phyloP scores from a whole-genome alignment of 2,888 invertebrate genomes.

The Pammene fasciana region DNA sequence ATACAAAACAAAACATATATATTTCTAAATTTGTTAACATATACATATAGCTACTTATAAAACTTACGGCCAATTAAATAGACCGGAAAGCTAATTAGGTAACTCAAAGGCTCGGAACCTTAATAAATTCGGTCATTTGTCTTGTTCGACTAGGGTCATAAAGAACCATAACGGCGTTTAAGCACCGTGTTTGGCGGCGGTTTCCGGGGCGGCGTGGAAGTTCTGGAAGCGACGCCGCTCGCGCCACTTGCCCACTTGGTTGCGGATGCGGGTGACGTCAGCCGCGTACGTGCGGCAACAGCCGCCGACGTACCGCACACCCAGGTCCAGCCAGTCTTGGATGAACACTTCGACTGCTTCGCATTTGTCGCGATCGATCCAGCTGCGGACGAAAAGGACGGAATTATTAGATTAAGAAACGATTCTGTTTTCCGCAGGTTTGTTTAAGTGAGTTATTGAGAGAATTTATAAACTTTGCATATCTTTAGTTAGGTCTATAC shows the following conservation, averaged over 20 bases:
- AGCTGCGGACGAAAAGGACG: constrained; percentile 70
- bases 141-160: constrained; percentile 38
- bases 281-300: constrained; percentile 94
- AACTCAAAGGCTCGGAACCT: constrained; percentile 27
- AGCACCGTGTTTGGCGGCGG: constrained; percentile 23
- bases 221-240: constrained; percentile 71
- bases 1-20: neutral
- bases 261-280: constrained; percentile 89
- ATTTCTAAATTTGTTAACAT: constrained; percentile 19
- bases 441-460: too few relatives aligned
- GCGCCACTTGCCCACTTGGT: constrained; percentile 82
- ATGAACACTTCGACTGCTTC: constrained; percentile 88
- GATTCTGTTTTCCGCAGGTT: neutral
- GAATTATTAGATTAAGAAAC: neutral
- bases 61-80: constrained; percentile 21
- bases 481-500: too few relatives aligned
- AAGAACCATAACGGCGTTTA: constrained; percentile 29
- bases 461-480: too few relatives aligned
- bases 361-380: constrained; percentile 88
- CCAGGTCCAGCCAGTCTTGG: constrained; percentile 90
- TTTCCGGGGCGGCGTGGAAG: constrained; percentile 51
- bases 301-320: constrained; percentile 94
- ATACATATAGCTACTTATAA: constrained; percentile 23
- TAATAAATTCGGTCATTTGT: constrained; percentile 37
- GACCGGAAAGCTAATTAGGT: constrained; percentile 33